Conservation (phyloP, 2,113 vertebrate genomes). For the Rana temporaria region DNA sequence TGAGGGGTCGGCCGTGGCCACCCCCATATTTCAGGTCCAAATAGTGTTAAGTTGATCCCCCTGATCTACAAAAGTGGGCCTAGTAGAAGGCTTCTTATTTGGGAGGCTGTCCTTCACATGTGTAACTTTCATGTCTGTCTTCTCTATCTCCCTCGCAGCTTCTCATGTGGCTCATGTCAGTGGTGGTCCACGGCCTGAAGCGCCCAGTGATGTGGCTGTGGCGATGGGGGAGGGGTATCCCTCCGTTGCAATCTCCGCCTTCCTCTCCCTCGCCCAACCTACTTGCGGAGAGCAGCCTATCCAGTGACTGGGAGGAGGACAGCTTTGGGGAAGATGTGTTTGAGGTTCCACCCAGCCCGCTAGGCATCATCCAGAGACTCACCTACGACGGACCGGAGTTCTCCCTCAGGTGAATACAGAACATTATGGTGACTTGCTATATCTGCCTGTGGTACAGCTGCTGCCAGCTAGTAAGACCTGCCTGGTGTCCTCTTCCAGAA, state of each 20-base stretch:
- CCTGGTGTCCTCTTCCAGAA: too few species aligned
- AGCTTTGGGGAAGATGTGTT: constrained; percentile 72
- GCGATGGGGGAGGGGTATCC: constrained; percentile 6
- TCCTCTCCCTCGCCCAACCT: constrained; percentile 72
- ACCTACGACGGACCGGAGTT: constrained; percentile 46
- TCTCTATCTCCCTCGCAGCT: neutral
- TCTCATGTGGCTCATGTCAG: neutral
- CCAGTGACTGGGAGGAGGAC: constrained; percentile 70
- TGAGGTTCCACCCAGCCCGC: neutral
- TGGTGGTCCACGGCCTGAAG: neutral
- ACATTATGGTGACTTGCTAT: neutral
- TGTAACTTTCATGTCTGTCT: constrained; percentile 68
- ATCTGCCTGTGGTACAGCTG: too few species aligned
- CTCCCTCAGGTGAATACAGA: neutral
- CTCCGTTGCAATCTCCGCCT: constrained; percentile 63
- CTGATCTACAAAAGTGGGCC: too few species aligned
- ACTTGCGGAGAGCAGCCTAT: constrained; percentile 69
- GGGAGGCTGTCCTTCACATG: constrained; percentile 56
- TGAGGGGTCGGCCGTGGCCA: too few species aligned
- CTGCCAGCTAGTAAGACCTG: too few species aligned
- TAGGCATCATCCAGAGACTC: constrained; percentile 3
- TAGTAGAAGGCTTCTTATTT: too few species aligned
- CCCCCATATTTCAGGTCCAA: too few species aligned
- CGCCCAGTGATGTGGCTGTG: constrained; percentile 59
- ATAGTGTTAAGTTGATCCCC: too few species aligned